These are phyloP conservation scores for Sussaba pulchella DNA, from an alignment of 2,888 invertebrate genomes.

Conservation along the genomic window DNA sequence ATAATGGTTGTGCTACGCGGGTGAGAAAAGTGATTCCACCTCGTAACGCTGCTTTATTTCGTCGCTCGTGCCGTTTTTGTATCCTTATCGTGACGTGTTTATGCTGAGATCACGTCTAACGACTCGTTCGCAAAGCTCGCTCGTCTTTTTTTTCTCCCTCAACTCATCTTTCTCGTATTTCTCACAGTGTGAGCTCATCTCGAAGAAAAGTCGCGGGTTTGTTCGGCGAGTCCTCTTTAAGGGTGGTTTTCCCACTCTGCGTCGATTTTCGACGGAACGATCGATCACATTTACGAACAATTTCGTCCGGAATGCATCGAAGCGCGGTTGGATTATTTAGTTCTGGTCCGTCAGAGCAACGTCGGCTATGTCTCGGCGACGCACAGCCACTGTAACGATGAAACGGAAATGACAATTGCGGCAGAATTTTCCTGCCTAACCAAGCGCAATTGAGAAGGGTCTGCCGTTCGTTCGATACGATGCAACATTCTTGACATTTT, in stretches of 20 bases:
- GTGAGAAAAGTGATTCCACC: constrained; percentile 63
- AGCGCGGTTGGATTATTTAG: background rate
- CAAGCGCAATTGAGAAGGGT: constrained; percentile 14
- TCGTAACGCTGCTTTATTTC: constrained; percentile 65
- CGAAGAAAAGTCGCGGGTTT: constrained; percentile 46
- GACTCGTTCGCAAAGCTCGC: constrained; percentile 14
- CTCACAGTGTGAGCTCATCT: constrained; percentile 10
- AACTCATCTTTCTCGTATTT: constrained; percentile 7
- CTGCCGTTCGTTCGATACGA: too few species aligned
- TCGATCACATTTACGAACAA: constrained; percentile 59
- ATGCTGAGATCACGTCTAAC: constrained; percentile 29
- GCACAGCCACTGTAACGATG: constrained; percentile 51
- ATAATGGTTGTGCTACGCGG: constrained; percentile 50
- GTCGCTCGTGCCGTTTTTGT: constrained; percentile 53
- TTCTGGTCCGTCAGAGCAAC: background rate
- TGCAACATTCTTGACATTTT: too few species aligned
- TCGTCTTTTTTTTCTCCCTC: background rate
- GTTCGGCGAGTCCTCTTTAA: constrained; percentile 39
- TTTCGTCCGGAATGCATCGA: constrained; percentile 11
- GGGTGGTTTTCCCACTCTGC: background rate
- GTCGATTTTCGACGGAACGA: constrained; percentile 41
- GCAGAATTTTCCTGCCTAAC: constrained; percentile 41
- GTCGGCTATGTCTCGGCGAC: constrained; percentile 16
- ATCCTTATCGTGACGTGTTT: constrained; percentile 40
- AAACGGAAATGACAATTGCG: constrained; percentile 39